Conservation (phyloP, 1,140 invertebrate genomes). For the Ganaspis sp. region DNA sequence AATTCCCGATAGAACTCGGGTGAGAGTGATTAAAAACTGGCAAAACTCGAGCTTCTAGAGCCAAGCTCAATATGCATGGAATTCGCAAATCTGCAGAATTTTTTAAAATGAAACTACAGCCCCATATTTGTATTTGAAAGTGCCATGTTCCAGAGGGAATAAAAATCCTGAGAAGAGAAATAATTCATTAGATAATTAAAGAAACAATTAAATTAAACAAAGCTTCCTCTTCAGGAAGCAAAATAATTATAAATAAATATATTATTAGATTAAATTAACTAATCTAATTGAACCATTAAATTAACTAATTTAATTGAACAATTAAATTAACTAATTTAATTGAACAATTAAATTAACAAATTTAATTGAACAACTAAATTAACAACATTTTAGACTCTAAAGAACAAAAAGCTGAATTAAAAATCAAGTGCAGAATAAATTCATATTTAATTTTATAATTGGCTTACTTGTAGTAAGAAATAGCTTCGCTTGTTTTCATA, state of each 20-base stretch:
- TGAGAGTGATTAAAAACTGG: conserved; percentile 70
- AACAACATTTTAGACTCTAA: no score
- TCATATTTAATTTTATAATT: conserved; percentile 29
- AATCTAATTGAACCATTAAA: no score
- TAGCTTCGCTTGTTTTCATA: conserved; percentile 67
- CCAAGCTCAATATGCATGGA: conserved; percentile 71
- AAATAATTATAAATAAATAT: neutral
- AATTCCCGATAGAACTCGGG: conserved; percentile 60
- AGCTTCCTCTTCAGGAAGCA: neutral
- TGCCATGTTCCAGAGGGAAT: conserved; percentile 75
- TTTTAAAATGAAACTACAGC: conserved; percentile 71
- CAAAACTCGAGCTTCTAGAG: conserved; percentile 70
- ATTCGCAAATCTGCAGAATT: conserved; percentile 48
- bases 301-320: no score
- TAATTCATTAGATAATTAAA: no score
- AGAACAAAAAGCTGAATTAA: no score
- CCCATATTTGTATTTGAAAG: conserved; percentile 73
- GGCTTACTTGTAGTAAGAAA: conserved; percentile 75
- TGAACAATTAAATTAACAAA: conserved; percentile 8
- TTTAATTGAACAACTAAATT: neutral
- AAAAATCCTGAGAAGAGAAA: conserved; percentile 73
- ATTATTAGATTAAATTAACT: no score
- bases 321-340: neutral
- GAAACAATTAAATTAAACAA: neutral
- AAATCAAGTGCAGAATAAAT: no score